These are phyloP conservation scores for Falco concolor DNA, from an alignment of 2,797 vertebrate species.

Conservation along the genomic window DNA sequence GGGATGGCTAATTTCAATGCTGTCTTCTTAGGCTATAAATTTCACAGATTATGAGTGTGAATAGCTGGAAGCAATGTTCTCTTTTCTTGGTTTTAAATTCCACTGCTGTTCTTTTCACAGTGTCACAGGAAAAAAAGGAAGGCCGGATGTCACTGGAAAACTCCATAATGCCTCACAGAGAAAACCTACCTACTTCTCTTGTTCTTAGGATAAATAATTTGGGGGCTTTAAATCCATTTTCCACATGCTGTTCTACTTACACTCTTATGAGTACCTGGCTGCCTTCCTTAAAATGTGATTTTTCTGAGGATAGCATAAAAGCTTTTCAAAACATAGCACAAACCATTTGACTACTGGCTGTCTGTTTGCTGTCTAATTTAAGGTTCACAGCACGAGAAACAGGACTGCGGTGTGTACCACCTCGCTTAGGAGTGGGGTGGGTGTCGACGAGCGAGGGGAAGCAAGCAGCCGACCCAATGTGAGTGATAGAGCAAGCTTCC, in stretches of 20 bases:
- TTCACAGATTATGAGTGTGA: slow-evolving; percentile 15
- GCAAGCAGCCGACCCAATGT: too few species aligned
- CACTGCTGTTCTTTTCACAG: neutral
- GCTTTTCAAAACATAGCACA: neutral
- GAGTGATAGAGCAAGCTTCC: too few species aligned
- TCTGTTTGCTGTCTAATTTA: neutral
- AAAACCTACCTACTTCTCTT: neutral
- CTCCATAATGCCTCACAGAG: neutral
- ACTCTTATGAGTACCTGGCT: neutral
- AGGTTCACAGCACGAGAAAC: neutral
- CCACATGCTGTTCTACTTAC: neutral
- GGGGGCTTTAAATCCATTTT: neutral
- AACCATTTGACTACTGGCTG: neutral
- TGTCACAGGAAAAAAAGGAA: neutral
- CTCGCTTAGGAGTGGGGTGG: neutral
- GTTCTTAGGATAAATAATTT: neutral
- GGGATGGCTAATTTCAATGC: neutral
- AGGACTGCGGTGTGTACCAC: neutral
- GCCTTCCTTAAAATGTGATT: neutral
- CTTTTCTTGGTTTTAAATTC: slow-evolving; percentile 17
- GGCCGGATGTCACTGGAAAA: neutral
- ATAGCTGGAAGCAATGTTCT: slow-evolving; percentile 12
- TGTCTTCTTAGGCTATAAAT: slow-evolving; percentile 17
- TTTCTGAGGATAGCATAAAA: neutral
- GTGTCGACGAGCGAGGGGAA: too few species aligned